Base-by-base conservation (phyloP, 2,888 invertebrate species). In the Rhimphoctona megacephalus region DNA sequence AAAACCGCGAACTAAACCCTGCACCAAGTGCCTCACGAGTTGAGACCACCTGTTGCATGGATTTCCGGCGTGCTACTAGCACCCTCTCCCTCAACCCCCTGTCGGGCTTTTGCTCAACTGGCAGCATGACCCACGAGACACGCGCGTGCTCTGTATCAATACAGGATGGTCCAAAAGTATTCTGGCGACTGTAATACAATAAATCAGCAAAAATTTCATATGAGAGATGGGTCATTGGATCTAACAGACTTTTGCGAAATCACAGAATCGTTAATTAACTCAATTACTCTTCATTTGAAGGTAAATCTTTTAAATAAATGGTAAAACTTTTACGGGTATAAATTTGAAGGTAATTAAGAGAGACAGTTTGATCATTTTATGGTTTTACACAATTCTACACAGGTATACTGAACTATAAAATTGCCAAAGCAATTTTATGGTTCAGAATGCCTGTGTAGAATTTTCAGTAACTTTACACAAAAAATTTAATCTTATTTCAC, bases 31-130 rank as follows among this genome's bases (percentile, higher is more conserved):
- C 90, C 89, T 88, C 90, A 89, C 90, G 89, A 85, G 86, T 88
- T 90, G 89, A 85, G 82, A 89, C 92, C 93, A 94, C 94, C 94
- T 94, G 94, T 94, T 94, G 94, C 94, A 89, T 90, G 91, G 92
- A 93, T 93, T 94, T 94, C 93, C 93, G 93, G 91, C 93, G 92
- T 90, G 90, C 91, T 91, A 91, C 90, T 90, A 88, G 89, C 90
- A 87, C 89, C 83, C 61, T 36, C 74, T 54, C 30, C 49, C 69
- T 52, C 54, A n/a, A 33, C 73, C 52, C 49, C 73, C 69, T 22
- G 52, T 43, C 67, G 39, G 54, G 49, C 64, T 64, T 57, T 49
- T 61, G 76, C 80, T 83, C 80, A 46, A 74, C 73, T 83, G 81
- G 72, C 73, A 73, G 85, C 85, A 81, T 72, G 74, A 80, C 84